Conservation (phyloP, 2,113 vertebrate genomes). For the Greenwoodochromis staneri region DNA sequence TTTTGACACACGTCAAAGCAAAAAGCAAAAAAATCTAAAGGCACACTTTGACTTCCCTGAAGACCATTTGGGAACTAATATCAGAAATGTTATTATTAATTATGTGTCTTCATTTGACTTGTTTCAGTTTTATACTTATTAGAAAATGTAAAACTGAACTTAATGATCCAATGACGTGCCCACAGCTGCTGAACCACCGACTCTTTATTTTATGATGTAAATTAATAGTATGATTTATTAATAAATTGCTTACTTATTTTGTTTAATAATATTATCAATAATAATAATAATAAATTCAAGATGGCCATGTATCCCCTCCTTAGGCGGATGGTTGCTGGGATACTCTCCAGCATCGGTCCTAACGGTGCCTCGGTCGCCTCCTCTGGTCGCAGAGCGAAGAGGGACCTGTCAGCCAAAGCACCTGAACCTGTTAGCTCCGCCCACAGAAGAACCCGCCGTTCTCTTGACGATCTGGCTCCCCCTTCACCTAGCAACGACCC, state of each 20-base stretch:
- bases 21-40: neutral
- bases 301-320: rapidly evolving
- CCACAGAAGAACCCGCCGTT: conserved; percentile 62
- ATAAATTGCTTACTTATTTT: neutral
- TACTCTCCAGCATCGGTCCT: conserved; percentile 54
- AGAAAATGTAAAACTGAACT: neutral
- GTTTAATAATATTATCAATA: neutral
- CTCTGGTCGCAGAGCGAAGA: conserved; percentile 28
- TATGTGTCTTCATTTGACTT: neutral
- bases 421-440: neutral
- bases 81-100: neutral
- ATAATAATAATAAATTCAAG: neutral
- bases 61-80: neutral
- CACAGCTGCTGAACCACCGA: neutral
- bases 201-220: neutral
- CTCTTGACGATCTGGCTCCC: conserved; percentile 50
- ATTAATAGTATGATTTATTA: neutral
- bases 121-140: neutral
- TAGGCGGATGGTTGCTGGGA: conserved; percentile 65
- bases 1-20: neutral
- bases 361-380: neutral
- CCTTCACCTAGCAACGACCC: conserved; percentile 34
- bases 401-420: conserved; percentile 37
- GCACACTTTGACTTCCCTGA: neutral
- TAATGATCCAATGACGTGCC: neutral